These are phyloP conservation scores for Pempheris klunzingeri DNA, from an alignment of 2,797 vertebrate species.

Conservation along the genomic window DNA sequence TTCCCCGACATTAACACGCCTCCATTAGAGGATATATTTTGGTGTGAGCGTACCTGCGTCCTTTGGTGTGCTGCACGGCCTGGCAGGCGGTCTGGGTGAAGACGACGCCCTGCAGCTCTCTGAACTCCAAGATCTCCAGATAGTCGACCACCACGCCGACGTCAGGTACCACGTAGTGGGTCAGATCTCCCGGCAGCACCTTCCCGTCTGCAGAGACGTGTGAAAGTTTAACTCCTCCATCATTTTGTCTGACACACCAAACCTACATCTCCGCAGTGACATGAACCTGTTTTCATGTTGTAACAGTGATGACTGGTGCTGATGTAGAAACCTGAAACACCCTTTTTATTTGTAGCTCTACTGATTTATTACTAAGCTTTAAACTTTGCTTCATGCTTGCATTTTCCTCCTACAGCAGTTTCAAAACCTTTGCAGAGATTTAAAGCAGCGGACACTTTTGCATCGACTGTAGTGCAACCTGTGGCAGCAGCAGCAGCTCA, in stretches of 20 bases:
- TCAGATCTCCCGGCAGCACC: conserved; percentile 89
- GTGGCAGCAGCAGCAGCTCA: too few relatives aligned
- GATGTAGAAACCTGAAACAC: too few relatives aligned
- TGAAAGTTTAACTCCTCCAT: not conserved
- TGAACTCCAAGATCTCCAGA: conserved; percentile 94
- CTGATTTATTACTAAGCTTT: too few relatives aligned
- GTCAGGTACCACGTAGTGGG: conserved; percentile 95
- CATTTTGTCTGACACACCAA: not conserved
- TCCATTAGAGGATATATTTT: not conserved
- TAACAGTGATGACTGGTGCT: not conserved
- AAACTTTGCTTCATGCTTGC: too few relatives aligned
- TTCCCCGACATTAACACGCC: not conserved
- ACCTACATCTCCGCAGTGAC: not conserved
- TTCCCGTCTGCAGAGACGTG: conserved; percentile 86
- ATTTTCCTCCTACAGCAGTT: too few relatives aligned
- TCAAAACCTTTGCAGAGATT: too few relatives aligned
- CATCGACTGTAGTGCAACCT: not conserved
- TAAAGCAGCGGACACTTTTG: not conserved
- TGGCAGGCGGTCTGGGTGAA: conserved; percentile 96
- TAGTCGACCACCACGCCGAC: conserved; percentile 92
- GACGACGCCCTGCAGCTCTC: conserved; percentile 91
- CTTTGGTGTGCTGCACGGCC: conserved; percentile 91
- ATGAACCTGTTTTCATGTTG: not conserved
- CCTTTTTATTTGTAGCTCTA: too few relatives aligned
- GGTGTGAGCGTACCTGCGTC: conserved; percentile 88